Evolutionary conservation across 64 coral and sea anemone species (phyloP), one percentile per base, ranked within the genome.

Genomic region (Montipora efflorescens): DNA sequence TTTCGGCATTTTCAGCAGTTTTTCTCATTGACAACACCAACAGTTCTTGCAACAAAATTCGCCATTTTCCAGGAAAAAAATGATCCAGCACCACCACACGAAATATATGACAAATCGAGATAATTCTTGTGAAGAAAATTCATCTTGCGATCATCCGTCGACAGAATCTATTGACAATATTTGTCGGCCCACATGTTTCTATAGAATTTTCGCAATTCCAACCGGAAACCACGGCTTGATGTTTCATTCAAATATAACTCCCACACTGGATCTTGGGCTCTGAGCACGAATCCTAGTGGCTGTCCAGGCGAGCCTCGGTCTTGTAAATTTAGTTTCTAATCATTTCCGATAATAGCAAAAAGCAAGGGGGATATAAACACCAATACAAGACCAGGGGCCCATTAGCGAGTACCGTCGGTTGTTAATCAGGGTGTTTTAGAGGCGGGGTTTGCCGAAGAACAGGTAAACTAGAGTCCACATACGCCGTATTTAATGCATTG

Each of bases 241-340:
- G 76, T 88, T 91, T 79, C 83, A 93, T 88, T 84, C 83, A 93
- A 93, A 93, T 80, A 50, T 21, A 77, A 93, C 92, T 93, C 92
- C 92, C 92, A 93, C 92, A 88, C 92, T 62, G 59, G 79, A 22
- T 62, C 47, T 77, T 22, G 50, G 71, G 74, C 47, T 84, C 70
- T 25, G n/a, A 77, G 67, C 90, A 53, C 59, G 59, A 46, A 13
- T 88, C 75, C 75, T 88, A 93, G 76, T 88, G 92, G 83, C 81
- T 88, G 75, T 79, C 43, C 44, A 85, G 44, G 13, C 47, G 50
- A 87, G 75, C 74, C 81, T 76, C 57, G 84, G 57, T 82, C 81
- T 58, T 52, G 25, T 84, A 76, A 82, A 22, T 61, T 50, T 53
- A 84, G 80, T 83, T 93, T 64, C 82, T 61, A 64, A 64, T 78